phyloP scores from a whole-genome alignment of 1,140 invertebrate species.

The Megalopta genalis region DNA sequence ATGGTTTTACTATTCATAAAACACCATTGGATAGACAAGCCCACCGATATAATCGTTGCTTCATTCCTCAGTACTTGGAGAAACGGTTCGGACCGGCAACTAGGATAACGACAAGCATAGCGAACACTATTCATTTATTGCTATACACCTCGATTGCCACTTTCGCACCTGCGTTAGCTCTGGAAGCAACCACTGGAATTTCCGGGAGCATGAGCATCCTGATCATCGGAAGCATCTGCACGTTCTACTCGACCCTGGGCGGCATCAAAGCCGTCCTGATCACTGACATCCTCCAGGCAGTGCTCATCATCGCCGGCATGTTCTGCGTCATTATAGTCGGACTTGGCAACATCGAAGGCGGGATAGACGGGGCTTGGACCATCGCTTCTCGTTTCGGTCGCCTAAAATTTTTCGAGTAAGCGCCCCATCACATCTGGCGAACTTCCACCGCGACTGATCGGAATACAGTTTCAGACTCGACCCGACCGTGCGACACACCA shows the following conservation, averaged over 20 bases:
- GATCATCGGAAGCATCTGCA: constrained; percentile 89
- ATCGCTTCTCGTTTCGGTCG: constrained; percentile 82
- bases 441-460: background rate
- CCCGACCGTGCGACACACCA: constrained; percentile 87
- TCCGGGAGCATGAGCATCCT: constrained; percentile 88
- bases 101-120: constrained; percentile 86
- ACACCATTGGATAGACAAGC: no score
- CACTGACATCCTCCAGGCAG: constrained; percentile 91
- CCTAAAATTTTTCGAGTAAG: constrained; percentile 71
- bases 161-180: constrained; percentile 94
- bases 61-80: constrained; percentile 87
- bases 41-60: no score
- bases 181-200: constrained; percentile 93
- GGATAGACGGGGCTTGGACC: constrained; percentile 83
- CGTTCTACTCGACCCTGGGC: constrained; percentile 93
- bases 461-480: constrained; percentile 78
- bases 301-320: constrained; percentile 86
- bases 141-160: constrained; percentile 96
- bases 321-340: constrained; percentile 75
- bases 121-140: constrained; percentile 90
- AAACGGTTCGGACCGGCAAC: constrained; percentile 86
- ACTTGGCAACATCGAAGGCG: constrained; percentile 85
- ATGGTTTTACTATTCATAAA: no score
- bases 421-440: background rate
- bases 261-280: constrained; percentile 94